phyloP scores from a whole-genome alignment of 2,113 vertebrate species.

The Antennarius striatus region DNA sequence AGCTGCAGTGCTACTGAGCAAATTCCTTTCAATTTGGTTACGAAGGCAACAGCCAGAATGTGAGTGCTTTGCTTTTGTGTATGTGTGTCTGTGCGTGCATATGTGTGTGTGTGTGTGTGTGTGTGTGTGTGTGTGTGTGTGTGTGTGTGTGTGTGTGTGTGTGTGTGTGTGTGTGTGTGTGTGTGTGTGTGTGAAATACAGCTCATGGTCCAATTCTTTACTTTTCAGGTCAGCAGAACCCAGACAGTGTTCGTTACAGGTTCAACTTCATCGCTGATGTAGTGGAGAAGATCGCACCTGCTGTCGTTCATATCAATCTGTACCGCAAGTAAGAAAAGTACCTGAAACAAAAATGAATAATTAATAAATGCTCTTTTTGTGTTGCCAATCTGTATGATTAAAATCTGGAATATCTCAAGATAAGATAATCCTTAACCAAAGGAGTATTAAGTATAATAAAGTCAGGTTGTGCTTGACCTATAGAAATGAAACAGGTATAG shows the following conservation, averaged over 20 bases:
- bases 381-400: too few species aligned
- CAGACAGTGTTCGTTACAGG: conserved; percentile 89
- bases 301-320: conserved; percentile 96
- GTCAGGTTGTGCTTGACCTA: too few species aligned
- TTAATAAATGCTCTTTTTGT: too few species aligned
- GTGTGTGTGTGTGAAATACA: neutral
- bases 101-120: neutral
- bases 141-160: conserved; percentile 4
- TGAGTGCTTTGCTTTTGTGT: neutral
- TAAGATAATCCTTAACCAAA: too few species aligned
- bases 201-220: neutral
- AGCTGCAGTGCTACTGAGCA: too few species aligned
- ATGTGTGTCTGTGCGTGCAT: neutral
- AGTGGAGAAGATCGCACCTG: conserved; percentile 97
- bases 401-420: too few species aligned
- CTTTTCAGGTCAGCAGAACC: conserved; percentile 86
- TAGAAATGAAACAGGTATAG: too few species aligned
- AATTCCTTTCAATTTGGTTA: too few species aligned
- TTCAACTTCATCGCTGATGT: conserved; percentile 99
- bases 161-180: conserved; percentile 1
- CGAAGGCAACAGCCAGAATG: too few species aligned
- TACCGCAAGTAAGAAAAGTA: conserved; percentile 88
- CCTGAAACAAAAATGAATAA: neutral
- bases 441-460: too few species aligned
- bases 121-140: neutral